Base-by-base conservation (phyloP, 64 coral and sea anemone genomes). In the Porites lutea region DNA sequence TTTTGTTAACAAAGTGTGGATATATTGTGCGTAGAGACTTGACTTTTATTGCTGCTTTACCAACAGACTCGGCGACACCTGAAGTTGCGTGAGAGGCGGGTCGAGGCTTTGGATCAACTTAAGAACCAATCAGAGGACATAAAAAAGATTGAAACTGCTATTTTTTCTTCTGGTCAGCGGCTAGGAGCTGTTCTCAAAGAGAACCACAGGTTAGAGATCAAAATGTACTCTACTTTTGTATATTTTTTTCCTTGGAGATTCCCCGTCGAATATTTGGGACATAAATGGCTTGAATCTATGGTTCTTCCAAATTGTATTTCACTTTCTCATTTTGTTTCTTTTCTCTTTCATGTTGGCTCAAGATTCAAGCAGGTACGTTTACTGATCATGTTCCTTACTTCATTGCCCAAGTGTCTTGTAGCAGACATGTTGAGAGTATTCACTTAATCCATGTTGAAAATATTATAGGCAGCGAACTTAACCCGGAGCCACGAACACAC, bases 151-250 rank as follows among this genome's bases (percentile, higher is more conserved):
- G 96, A 98, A 78, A 95, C 85, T 23, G 79, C 92, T 57, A 98
- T 95, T 44, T 89, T 95, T 74, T 67, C 93, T 6, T 92, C 89
- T 46, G 90, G 96, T 14, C 93, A 98, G 90, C 89, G 95, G 52
- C 68, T 98, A 27, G 90, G 96, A 6, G 87, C 96, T 16, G 91
- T 98, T 16, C 76, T 95, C 22, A 98, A 98, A 71, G 96, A 98
- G 76, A 98, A 98, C 69, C 89, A 92, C 48, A 89, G 89, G 93
- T 98, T 87, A 63, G 61, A 51, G 11, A 2, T 23, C 55, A 86
- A 64, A 49, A 62, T 57, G 7, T 57, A 12, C 54, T 57, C 27
- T 37, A 37, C 27, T 37, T 37, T 37, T 0, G 0, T 37, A 37
- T 37, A 37, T 37, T 37, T 37, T 37, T 37, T 37, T 37, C 27